phyloP scores from a whole-genome alignment of 2,113 vertebrate species.

The Eleginops maclovinus region DNA sequence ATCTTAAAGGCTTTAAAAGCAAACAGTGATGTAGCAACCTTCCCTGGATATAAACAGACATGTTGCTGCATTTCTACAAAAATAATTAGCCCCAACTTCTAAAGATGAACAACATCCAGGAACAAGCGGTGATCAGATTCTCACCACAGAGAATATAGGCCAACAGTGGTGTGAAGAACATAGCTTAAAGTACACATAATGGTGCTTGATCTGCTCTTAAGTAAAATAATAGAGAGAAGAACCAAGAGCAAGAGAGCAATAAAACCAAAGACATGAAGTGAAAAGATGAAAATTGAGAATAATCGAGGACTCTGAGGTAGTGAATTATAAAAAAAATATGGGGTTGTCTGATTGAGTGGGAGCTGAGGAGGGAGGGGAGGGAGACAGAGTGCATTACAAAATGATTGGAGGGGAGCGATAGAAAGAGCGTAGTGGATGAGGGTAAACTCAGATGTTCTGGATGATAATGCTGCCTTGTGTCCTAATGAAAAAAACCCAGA shows the following conservation, averaged over 20 bases:
- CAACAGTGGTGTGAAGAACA: not conserved
- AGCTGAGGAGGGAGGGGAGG: conserved; percentile 6
- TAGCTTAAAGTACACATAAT: not conserved
- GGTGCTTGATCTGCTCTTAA: not conserved
- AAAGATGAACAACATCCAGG: not conserved
- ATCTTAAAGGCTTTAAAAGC: no score
- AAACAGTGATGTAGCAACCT: not conserved
- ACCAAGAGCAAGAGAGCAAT: not conserved
- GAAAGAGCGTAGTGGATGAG: conserved; percentile 40
- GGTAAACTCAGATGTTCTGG: conserved; percentile 70
- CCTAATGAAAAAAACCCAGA: conserved; percentile 59
- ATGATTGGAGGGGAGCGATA: conserved; percentile 56
- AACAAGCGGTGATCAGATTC: not conserved
- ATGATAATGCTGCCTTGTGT: conserved; percentile 66
- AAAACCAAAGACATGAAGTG: conserved; percentile 8
- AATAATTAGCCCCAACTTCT: conserved; percentile 4
- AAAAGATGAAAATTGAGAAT: conserved; percentile 31
- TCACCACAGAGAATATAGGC: conserved; percentile 7
- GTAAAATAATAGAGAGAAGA: not conserved
- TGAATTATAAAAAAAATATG: conserved; percentile 20
- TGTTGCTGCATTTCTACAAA: not conserved
- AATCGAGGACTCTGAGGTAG: conserved; percentile 33
- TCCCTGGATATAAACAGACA: not conserved
- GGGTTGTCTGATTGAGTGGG: conserved; percentile 56
- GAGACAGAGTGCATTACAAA: conserved; percentile 56